These are phyloP conservation scores for Epirrhoe tristata DNA, from an alignment of 2,888 invertebrate genomes.

Conservation along the genomic window DNA sequence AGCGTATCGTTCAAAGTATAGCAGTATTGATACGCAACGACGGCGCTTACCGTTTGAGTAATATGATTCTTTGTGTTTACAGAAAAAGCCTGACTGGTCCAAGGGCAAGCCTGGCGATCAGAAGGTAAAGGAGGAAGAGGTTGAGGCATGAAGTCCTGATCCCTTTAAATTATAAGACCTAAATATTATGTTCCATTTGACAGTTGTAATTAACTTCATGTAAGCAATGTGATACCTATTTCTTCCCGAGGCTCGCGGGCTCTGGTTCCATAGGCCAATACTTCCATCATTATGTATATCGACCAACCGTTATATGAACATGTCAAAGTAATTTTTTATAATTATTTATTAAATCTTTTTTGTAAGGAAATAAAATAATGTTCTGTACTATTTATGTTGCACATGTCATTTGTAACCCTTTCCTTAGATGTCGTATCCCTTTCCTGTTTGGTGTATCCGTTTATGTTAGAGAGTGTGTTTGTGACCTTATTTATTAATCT, in stretches of 20 bases:
- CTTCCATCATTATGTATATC: constrained; percentile 65
- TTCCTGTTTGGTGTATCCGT: constrained; percentile 30
- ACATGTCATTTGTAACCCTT: constrained; percentile 61
- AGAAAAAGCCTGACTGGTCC: constrained; percentile 98
- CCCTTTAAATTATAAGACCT: constrained; percentile 72
- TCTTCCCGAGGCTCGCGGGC: constrained; percentile 47
- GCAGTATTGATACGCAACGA: constrained; percentile 46
- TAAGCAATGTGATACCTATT: constrained; percentile 65
- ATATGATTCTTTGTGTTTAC: constrained; percentile 73
- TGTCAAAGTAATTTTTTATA: constrained; percentile 72
- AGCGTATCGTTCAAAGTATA: constrained; percentile 49
- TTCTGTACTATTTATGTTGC: constrained; percentile 75
- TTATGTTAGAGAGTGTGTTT: constrained; percentile 30
- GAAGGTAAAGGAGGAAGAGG: constrained; percentile 93
- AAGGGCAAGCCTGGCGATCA: constrained; percentile 95
- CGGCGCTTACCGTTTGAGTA: constrained; percentile 15
- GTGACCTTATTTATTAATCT: constrained; percentile 14
- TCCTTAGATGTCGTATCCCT: constrained; percentile 19
- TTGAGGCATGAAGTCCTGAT: constrained; percentile 90
- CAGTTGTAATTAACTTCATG: constrained; percentile 64
- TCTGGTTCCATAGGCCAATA: constrained; percentile 49
- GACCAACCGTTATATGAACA: constrained; percentile 63
- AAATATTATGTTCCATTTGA: constrained; percentile 61
- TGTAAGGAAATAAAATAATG: constrained; percentile 83
- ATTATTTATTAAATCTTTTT: constrained; percentile 75